Conservation (phyloP, 2,888 invertebrate species). For the Diadegma fenestrale region DNA sequence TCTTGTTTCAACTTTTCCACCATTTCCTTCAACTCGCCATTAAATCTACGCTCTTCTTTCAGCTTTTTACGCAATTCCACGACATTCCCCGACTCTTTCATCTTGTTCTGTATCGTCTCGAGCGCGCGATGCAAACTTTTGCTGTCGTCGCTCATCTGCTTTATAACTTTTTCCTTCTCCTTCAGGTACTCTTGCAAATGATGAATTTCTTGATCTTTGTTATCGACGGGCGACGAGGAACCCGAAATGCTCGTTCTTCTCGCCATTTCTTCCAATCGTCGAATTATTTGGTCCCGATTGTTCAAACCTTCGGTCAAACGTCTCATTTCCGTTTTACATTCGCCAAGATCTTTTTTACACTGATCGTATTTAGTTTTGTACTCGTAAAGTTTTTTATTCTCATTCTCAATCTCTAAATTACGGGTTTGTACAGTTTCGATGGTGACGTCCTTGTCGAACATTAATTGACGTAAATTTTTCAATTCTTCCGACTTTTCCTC, state of each 20-base stretch:
- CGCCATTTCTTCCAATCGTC: constrained; percentile 80
- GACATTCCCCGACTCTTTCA: constrained; percentile 87
- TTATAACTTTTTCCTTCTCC: constrained; percentile 87
- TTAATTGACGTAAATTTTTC: constrained; percentile 85
- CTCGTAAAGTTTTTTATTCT: constrained; percentile 79
- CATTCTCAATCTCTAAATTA: constrained; percentile 79
- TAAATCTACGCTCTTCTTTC: constrained; percentile 86
- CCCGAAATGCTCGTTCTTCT: constrained; percentile 77
- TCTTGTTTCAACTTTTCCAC: constrained; percentile 81
- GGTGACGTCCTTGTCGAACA: constrained; percentile 76
- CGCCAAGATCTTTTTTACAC: constrained; percentile 74
- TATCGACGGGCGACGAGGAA: constrained; percentile 76
- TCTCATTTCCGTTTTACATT: constrained; percentile 76
- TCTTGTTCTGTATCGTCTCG: constrained; percentile 85
- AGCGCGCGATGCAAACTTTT: constrained; percentile 86
- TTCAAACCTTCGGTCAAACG: constrained; percentile 79
- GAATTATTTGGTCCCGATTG: constrained; percentile 79
- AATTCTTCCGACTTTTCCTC: constrained; percentile 86
- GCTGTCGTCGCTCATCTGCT: constrained; percentile 87
- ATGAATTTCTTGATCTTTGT: constrained; percentile 86
- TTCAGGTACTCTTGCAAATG: constrained; percentile 87
- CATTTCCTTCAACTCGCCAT: constrained; percentile 81
- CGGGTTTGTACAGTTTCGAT: constrained; percentile 79
- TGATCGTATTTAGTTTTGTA: constrained; percentile 85
- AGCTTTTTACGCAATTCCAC: constrained; percentile 87